A percentile compares a stretch with the other conserved stretches of the same genome.
These are phyloP conservation scores for Tupaia chinensis DNA, from an alignment of 2,113 vertebrate species.

Conservation along the genomic window DNA sequence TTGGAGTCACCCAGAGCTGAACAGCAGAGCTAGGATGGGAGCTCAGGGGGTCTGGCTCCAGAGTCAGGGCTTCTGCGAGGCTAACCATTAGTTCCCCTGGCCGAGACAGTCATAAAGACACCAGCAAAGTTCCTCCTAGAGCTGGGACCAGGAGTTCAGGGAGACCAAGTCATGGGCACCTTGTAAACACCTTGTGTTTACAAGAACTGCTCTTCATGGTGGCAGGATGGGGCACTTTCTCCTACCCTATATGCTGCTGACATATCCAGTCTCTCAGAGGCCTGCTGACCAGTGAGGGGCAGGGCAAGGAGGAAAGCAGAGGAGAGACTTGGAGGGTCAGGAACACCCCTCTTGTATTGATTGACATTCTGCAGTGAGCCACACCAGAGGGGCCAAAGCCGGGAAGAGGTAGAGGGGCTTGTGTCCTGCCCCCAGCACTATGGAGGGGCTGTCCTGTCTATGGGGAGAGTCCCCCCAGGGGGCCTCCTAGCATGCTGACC, in stretches of 20 bases:
- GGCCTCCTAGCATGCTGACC: neutral
- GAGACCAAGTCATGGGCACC: accelerated
- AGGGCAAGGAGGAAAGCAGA: neutral
- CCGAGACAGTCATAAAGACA: neutral
- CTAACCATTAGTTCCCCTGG: neutral
- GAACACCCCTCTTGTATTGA: neutral
- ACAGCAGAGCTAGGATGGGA: neutral
- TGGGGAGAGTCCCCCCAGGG: accelerated
- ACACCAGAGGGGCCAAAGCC: neutral
- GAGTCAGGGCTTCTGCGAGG: neutral
- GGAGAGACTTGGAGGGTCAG: neutral
- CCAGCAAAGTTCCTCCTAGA: neutral
- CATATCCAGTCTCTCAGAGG: neutral
- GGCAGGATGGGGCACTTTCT: neutral
- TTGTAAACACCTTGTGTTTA: no score
- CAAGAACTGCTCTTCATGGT: neutral
- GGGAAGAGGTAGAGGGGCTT: neutral
- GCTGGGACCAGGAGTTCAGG: neutral
- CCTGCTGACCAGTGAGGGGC: neutral
- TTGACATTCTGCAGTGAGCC: neutral
- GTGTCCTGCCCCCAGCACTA: neutral
- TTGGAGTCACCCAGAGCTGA: neutral
- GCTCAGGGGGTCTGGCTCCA: neutral
- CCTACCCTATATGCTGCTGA: neutral
- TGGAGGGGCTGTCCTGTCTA: conserved; percentile 1